Evolutionary conservation across 1,140 invertebrate species (phyloP), one percentile per base, ranked within the genome.

Genomic region (Neodiprion pinetum): DNA sequence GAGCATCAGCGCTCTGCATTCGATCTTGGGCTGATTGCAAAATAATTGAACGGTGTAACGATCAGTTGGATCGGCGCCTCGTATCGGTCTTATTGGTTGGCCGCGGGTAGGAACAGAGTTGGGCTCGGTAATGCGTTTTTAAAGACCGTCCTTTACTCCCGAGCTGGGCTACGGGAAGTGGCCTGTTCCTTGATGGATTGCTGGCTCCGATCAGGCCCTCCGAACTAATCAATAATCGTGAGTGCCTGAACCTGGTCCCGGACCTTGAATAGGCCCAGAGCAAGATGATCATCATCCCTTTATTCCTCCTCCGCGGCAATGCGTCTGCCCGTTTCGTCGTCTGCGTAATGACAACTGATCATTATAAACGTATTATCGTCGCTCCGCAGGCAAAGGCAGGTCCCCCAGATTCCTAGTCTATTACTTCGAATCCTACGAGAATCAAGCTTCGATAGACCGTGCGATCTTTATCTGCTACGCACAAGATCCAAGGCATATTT

Each of bases 361-460:
- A 87, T 86, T 87, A 87, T 86, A 87, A 87, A 84, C 84, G 81
- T 83, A 86, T 87, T 87, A 86, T 76, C 73, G 74, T 71, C n/a
- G 11, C 28, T 40, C 28, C 28, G 28, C 28, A 40, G 28, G 28
- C 28, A 40, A 40, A 40, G 28, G 28, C 28, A 40, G 28, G 28
- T 2, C 28, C 9, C 11, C 4, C 53, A 5, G 28, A 61, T 61
- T 12, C 53, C 11, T 61, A 61, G 11, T 17, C 53, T 14, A 17
- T 61, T 61, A 12, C 11, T 61, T 61, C 53, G 53, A 61, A 12
- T 61, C 53, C 53, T 40, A 61, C 11, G 28, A 40, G 28, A 40
- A 61, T 61, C 53, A 61, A 61, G 53, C n/a, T 17, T 61, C 53
- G 53, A 61, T 61, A 61, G 28, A 40, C 2, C 28, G 28, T 3